A percentile compares a stretch with the other conserved stretches of the same genome.
These are phyloP conservation scores for Ramphastos sulfuratus DNA, from an alignment of 2,113 vertebrate genomes.

Conservation along the genomic window DNA sequence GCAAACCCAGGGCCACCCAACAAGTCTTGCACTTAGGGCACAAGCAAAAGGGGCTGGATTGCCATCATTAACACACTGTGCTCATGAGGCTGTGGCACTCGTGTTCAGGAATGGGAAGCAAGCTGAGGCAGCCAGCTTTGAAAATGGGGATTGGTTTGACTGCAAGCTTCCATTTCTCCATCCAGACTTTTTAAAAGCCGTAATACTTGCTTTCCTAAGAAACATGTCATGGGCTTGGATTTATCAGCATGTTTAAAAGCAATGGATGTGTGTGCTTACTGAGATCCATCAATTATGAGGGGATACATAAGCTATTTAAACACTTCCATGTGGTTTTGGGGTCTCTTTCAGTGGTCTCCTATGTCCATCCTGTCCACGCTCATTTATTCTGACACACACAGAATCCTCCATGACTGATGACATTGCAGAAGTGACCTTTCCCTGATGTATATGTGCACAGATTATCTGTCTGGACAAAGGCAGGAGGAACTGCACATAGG, in stretches of 20 bases:
- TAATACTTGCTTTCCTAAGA: neutral
- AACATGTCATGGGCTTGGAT: neutral
- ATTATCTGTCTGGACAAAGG: neutral
- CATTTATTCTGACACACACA: neutral
- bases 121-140: neutral
- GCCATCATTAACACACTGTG: neutral
- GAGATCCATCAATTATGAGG: slow-evolving; percentile 9
- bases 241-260: slow-evolving; percentile 36
- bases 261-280: neutral
- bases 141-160: neutral
- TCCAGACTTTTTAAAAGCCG: neutral
- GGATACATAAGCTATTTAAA: slow-evolving; percentile 1
- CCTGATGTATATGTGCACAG: neutral
- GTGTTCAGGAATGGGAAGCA: neutral
- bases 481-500: neutral
- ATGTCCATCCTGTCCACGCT: neutral
- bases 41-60: neutral
- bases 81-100: neutral
- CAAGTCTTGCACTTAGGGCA: neutral
- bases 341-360: neutral
- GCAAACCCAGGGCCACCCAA: neutral
- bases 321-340: slow-evolving; percentile 45
- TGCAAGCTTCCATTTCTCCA: neutral
- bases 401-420: slow-evolving; percentile 6
- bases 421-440: neutral